Base-by-base conservation (phyloP, 1,140 invertebrate genomes). In the Hirudo medicinalis region DNA sequence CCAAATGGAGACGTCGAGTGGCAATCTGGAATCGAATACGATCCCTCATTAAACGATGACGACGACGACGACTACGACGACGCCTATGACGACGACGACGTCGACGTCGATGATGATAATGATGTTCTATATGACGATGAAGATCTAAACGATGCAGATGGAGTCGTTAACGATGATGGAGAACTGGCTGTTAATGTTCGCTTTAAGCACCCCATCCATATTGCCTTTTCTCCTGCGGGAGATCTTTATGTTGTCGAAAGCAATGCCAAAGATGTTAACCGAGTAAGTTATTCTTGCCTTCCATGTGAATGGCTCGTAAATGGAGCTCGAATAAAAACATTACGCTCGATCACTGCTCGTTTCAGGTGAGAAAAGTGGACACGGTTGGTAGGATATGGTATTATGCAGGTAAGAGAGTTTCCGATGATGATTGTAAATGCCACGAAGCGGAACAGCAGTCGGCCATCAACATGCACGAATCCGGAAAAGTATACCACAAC, bases 201-300 rank as follows among this genome's bases (percentile, higher is more conserved):
- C 0, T 83, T 96, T 2, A 90, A 94, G 0, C 91, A 92, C 87
- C 92, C 93, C 0, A 91, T 94, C 78, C 92, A 90, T 9, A 87
- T 98, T 74, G 88, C 92, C 0, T 97, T 97, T 80, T 90, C 91
- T 73, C 91, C 92, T 0, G 90, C 88, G 76, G 94, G 94, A 9
- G 90, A 96, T 79, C 83, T 97, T 0, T 97, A 93, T 78, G 89
- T 97, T 67, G 91, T 94, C 0, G 92, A 95, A 80, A 91, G 90
- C 71, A 91, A 95, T 81, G 90, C 90, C 0, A 88, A 91, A 76
- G 87, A 90, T 73, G 87, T 91, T 0, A 95, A 95, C 82, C 88
- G 90, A 8, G 91, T 63, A 32, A 25, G 57, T 49, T 49, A 49
- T 49, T 49, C 43, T 49, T 49, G 43, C 11, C 43, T 49, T 49